Evolutionary conservation across 2,888 invertebrate genomes (phyloP).

Genomic region (Mechanitis messenoides): DNA sequence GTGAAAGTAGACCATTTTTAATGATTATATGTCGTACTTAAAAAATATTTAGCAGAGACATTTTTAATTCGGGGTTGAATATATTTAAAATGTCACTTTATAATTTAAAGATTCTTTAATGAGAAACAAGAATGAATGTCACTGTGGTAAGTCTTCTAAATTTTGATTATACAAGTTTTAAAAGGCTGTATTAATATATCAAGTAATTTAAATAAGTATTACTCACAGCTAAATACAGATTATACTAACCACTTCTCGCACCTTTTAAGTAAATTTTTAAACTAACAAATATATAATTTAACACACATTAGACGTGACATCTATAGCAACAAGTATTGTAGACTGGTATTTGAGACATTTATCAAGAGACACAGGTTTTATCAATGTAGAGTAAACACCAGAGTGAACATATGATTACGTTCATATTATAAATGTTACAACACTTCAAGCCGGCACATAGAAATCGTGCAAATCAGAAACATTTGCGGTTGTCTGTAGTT

Average conservation of each 20-base stretch:
- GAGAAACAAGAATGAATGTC: too few species aligned
- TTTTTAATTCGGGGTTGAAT: conserved; percentile 18
- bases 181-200: too few species aligned
- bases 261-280: too few species aligned
- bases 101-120: neutral
- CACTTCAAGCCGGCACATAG: conserved; percentile 24
- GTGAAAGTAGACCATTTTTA: conserved; percentile 43
- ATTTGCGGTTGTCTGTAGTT: conserved; percentile 56
- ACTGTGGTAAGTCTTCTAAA: too few species aligned
- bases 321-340: conserved; percentile 1
- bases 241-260: too few species aligned
- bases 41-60: conserved; percentile 40
- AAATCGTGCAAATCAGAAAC: conserved; percentile 45
- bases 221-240: too few species aligned
- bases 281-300: conserved; percentile 9
- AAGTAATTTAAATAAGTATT: too few species aligned
- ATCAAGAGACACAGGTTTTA: conserved; percentile 7
- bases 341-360: conserved; percentile 1
- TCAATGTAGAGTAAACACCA: conserved; percentile 6
- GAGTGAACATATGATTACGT: conserved; percentile 20
- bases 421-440: conserved; percentile 19
- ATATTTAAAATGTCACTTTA: conserved; percentile 36
- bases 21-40: conserved; percentile 40
- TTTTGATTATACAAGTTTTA: too few species aligned
- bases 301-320: conserved; percentile 5